phyloP scores from a whole-genome alignment of 2,113 vertebrate genomes.

The Sturnus vulgaris region DNA sequence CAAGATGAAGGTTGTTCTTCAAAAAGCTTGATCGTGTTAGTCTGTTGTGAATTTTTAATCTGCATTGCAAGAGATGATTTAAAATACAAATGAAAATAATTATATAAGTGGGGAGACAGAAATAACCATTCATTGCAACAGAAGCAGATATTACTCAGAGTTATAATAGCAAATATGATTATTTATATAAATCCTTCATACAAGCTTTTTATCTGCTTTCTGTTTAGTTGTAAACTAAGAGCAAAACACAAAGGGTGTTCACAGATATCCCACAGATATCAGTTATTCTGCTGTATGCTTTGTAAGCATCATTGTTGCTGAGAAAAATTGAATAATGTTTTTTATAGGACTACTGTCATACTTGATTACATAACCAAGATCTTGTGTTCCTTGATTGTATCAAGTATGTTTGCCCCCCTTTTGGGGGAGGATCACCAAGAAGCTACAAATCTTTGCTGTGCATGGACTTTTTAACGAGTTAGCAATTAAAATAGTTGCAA shows the following conservation, averaged over 20 bases:
- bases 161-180: background rate
- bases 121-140: background rate
- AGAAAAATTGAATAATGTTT: background rate
- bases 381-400: background rate
- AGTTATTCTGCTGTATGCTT: background rate
- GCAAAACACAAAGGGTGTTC: background rate
- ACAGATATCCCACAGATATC: background rate
- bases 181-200: background rate
- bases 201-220: background rate
- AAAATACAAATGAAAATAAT: background rate
- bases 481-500: background rate
- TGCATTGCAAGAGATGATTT: background rate
- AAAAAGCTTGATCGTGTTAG: background rate
- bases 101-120: background rate
- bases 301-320: background rate
- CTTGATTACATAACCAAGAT: background rate
- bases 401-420: rapidly evolving
- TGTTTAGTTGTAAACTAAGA: background rate
- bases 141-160: background rate
- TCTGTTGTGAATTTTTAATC: background rate
- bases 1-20: rapidly evolving
- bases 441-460: background rate
- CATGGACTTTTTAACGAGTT: background rate
- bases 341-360: background rate
- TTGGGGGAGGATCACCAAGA: background rate